These are phyloP conservation scores for Hemitrygon akajei DNA, from an alignment of 2,797 vertebrate genomes.

Conservation along the genomic window DNA sequence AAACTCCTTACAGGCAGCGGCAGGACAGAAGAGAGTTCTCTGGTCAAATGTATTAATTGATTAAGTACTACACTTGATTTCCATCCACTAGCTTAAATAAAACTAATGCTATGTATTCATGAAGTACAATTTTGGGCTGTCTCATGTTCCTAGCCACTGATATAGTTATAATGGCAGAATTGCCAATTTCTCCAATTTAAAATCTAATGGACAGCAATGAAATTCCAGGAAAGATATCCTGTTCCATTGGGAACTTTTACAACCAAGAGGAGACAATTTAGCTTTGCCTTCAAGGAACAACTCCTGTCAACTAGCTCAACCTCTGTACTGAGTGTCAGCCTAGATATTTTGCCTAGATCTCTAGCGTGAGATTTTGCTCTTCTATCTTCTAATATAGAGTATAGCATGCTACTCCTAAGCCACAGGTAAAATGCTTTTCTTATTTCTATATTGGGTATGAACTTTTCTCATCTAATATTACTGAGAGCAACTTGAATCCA, in stretches of 20 bases:
- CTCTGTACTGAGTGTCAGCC: neutral
- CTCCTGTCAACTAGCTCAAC: neutral
- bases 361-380: too few relatives aligned
- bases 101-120: neutral
- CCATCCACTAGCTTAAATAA: neutral
- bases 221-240: neutral
- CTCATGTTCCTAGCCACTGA: neutral
- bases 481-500: neutral
- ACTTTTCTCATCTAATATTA: neutral
- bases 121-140: neutral
- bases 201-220: neutral
- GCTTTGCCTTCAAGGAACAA: neutral
- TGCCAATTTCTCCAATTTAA: neutral
- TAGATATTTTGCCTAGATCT: neutral
- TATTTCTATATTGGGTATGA: neutral
- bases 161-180: neutral
- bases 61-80: neutral
- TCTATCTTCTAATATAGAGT: neutral
- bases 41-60: neutral
- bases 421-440: too few relatives aligned
- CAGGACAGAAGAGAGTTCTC: neutral
- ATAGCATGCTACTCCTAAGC: neutral
- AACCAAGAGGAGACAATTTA: neutral
- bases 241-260: neutral
- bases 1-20: too few relatives aligned